Percentiles rank a stretch among this genome's conserved stretches.
These are phyloP conservation scores for Synergus gifuensis DNA, from an alignment of 2,888 invertebrate genomes.

Conservation along the genomic window DNA sequence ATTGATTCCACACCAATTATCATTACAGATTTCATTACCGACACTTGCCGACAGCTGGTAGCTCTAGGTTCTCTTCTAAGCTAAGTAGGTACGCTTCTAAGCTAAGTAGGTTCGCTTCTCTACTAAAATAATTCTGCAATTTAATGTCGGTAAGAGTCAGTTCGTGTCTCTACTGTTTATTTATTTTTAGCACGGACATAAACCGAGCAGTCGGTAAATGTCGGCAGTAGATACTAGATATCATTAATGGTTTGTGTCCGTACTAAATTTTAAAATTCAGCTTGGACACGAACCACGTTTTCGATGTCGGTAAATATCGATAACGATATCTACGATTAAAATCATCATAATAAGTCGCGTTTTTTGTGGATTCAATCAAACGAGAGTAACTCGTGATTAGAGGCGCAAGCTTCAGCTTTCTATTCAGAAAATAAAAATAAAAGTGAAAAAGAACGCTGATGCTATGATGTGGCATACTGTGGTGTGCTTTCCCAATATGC, in stretches of 20 bases:
- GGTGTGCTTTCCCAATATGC: conserved; percentile 72
- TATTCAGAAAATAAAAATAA: conserved; percentile 46
- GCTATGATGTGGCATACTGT: conserved; percentile 72
- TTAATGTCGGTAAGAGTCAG: too few species aligned
- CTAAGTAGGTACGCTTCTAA: neutral
- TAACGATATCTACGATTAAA: neutral
- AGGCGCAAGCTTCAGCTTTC: conserved; percentile 58
- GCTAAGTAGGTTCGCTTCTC: neutral
- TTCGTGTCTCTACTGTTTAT: neutral
- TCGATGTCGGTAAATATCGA: neutral
- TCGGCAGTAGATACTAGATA: too few species aligned
- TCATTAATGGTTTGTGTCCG: neutral
- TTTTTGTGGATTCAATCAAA: conserved; percentile 33
- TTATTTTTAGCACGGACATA: neutral
- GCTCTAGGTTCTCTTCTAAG: neutral
- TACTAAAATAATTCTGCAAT: too few species aligned
- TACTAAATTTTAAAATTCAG: neutral
- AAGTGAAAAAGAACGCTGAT: conserved; percentile 58
- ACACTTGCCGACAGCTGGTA: neutral
- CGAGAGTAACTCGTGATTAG: neutral
- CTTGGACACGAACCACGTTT: neutral
- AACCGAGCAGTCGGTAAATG: too few species aligned
- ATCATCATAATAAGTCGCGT: conserved; percentile 18
- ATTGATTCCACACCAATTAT: neutral
- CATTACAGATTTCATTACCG: neutral